Percentiles rank a stretch among this genome's conserved stretches.
These are phyloP conservation scores for Lepidothrix coronata DNA, from an alignment of 2,113 vertebrate genomes.

Conservation along the genomic window DNA sequence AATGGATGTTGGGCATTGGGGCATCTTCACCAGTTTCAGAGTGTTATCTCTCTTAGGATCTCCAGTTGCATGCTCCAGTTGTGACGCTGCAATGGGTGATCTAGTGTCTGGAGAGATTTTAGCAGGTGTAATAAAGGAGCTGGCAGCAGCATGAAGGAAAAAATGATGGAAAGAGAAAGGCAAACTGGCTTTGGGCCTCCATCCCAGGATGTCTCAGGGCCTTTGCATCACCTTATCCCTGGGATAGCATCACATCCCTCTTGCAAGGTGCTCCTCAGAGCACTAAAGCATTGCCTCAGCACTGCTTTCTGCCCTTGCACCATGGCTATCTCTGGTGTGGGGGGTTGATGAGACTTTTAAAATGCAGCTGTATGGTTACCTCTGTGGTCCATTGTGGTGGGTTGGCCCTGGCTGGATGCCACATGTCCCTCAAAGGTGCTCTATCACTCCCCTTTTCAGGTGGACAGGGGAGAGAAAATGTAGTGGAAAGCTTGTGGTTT, in stretches of 20 bases:
- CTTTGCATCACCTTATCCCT: background rate
- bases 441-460: background rate
- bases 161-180: background rate
- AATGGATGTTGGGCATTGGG: rapidly evolving
- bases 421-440: background rate
- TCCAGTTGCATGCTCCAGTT: background rate
- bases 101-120: background rate
- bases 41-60: background rate
- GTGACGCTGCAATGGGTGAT: background rate
- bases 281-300: background rate
- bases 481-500: background rate
- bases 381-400: background rate
- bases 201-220: background rate
- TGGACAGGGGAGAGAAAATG: background rate
- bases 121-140: background rate
- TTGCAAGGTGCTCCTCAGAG: background rate
- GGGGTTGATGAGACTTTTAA: background rate
- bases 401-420: background rate
- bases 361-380: background rate
- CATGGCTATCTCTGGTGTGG: background rate
- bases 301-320: background rate
- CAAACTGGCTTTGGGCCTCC: background rate
- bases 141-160: background rate
- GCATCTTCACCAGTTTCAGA: background rate
- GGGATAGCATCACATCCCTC: background rate